Evolutionary conservation across 2,113 vertebrate genomes (phyloP), one percentile per base, ranked within the genome.

Genomic region (Plecotus auritus): DNA sequence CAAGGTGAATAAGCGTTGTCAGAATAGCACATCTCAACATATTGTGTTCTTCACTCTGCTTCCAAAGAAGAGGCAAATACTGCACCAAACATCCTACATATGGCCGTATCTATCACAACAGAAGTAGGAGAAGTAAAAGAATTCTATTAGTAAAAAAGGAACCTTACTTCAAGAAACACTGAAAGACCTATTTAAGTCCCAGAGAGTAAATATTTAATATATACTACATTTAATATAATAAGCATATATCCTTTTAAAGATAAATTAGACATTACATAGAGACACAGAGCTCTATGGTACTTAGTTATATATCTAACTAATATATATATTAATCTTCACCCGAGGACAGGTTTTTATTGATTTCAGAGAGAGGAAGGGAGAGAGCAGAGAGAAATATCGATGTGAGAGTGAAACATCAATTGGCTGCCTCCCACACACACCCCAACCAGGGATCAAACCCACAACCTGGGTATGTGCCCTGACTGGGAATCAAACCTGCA

Each of bases 11-110:
- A 30, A 99, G 98, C 0, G 99, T 99, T 11, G 99, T 99, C 87
- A 99, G 98, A 97, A 99, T 99, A 97, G 99, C 99, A 98, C 99
- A 99, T 88, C 99, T 99, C 9, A 99, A 98, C 99, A 99, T 99
- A 98, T 99, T 99, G 97, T 99, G 99, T 90, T 99, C 99, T 97
- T 99, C 99, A 32, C 99, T 99, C 93, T 99, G 99, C 97, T 99
- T 99, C 99, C 99, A 99, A 85, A 99, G 99, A 5, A 99, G 98
- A 14, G 99, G 99, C 88, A 99, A 98, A 98, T 99, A 99, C 90
- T 99, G 99, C 91, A 99, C 99, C 97, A 99, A 98, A 77, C 99
- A 99, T 83, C 99, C 99, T 4, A 99, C 99, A 3, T 99, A 99
- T 0, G 99, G 99, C 22, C 99, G 98, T 97, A 99, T 99, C 99